Evolutionary conservation across 2,888 invertebrate species (phyloP).

Genomic region (Danaus chrysippus): DNA sequence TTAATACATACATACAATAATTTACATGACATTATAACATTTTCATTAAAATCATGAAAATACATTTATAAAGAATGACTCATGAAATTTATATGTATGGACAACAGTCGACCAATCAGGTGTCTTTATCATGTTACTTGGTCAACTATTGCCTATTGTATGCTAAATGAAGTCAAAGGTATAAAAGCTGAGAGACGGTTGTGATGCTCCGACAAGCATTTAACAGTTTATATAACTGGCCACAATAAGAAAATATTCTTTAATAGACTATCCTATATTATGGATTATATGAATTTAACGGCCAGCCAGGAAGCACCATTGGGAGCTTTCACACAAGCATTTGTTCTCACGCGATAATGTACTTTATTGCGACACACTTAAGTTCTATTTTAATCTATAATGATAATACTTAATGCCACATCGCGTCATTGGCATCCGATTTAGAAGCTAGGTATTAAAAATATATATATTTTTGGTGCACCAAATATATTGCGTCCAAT

Average conservation of each 20-base stretch:
- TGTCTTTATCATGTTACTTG: no score
- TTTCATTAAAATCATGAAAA: no score
- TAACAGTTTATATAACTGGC: no score
- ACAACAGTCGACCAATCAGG: background rate
- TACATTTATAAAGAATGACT: no score
- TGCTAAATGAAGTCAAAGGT: no score
- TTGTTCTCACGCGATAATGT: conserved; percentile 39
- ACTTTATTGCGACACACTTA: conserved; percentile 55
- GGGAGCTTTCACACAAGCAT: conserved; percentile 34
- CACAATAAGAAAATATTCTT: no score
- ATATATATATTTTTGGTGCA: conserved; percentile 64
- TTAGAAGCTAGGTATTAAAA: conserved; percentile 69
- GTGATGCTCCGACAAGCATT: no score
- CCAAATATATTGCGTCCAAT: conserved; percentile 33
- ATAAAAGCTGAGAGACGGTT: no score
- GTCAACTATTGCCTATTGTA: no score
- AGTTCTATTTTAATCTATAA: conserved; percentile 43
- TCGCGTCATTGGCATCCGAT: conserved; percentile 47
- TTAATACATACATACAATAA: conserved; percentile 18
- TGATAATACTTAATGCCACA: conserved; percentile 63
- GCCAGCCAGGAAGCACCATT: conserved; percentile 22
- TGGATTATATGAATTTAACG: conserved; percentile 1
- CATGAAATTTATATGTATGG: background rate
- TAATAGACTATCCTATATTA: no score
- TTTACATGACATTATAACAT: background rate